Evolutionary conservation across 2,797 vertebrate species (phyloP).

Genomic region (Schizothorax lantsangensis): DNA sequence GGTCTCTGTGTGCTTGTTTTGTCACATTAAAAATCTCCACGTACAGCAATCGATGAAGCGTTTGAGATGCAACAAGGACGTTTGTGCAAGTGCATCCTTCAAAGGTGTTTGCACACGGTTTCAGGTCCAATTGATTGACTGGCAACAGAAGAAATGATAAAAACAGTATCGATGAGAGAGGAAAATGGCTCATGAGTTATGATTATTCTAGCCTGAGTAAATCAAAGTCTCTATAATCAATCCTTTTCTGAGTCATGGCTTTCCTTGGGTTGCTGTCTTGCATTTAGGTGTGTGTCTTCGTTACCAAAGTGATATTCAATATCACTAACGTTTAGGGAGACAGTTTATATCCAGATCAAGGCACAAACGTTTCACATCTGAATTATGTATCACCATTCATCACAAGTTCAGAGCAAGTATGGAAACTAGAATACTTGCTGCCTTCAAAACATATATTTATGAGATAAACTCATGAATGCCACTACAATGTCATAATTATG

Average conservation of each 20-base stretch:
- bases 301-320: background rate
- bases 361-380: slow-evolving; percentile 4
- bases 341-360: slow-evolving; percentile 20
- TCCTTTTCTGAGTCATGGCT: slow-evolving; percentile 6
- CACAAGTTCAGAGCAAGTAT: background rate
- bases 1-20: slow-evolving; percentile 29
- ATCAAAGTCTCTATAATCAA: slow-evolving; percentile 14
- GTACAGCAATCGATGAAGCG: background rate
- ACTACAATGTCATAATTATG: background rate
- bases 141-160: slow-evolving; percentile 35
- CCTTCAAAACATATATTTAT: slow-evolving; percentile 4
- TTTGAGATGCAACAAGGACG: background rate
- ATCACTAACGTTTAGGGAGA: background rate
- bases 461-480: background rate
- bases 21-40: slow-evolving; percentile 27
- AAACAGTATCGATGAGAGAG: slow-evolving; percentile 47
- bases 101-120: slow-evolving; percentile 64
- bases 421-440: slow-evolving; percentile 8
- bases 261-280: background rate
- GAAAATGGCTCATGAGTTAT: slow-evolving; percentile 41
- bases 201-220: slow-evolving; percentile 18
- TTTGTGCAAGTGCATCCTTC: slow-evolving; percentile 2
- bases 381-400: slow-evolving; percentile 9
- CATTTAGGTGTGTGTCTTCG: background rate
- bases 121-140: slow-evolving; percentile 64